These are phyloP conservation scores for Euura lappo DNA, from an alignment of 1,140 invertebrate species.

Conservation along the genomic window DNA sequence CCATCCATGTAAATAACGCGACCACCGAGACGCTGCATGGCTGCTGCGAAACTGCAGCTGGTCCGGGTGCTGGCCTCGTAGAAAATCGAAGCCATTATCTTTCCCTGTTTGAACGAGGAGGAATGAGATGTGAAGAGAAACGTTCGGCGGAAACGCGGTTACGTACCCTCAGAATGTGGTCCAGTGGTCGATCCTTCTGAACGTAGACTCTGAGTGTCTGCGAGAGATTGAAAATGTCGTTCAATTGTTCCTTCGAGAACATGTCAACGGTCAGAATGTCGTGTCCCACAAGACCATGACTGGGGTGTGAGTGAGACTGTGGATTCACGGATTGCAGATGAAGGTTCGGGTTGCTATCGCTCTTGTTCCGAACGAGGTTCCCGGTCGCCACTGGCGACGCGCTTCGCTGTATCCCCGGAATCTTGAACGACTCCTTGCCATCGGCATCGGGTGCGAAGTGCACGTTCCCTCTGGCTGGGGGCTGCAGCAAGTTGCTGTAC, in stretches of 20 bases:
- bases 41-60: constrained; percentile 92
- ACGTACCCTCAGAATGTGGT: constrained; percentile 81
- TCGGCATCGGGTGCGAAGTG: constrained; percentile 36
- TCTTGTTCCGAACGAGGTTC: constrained; percentile 50
- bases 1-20: constrained; percentile 89
- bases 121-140: neutral
- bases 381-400: constrained; percentile 52
- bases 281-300: constrained; percentile 73
- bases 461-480: constrained; percentile 33
- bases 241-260: constrained; percentile 90
- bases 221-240: constrained; percentile 94
- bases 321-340: constrained; percentile 27
- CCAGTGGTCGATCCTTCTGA: constrained; percentile 81
- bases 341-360: constrained; percentile 46
- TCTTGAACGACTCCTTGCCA: constrained; percentile 23
- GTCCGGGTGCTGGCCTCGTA: constrained; percentile 98
- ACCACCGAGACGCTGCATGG: constrained; percentile 95
- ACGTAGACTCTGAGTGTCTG: constrained; percentile 84
- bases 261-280: constrained; percentile 85
- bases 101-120: constrained; percentile 67
- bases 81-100: constrained; percentile 95
- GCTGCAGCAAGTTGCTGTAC: constrained; percentile 35
- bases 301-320: constrained; percentile 28
- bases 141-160: neutral
- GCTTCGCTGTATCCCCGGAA: constrained; percentile 27